Evolutionary conservation across 2,113 vertebrate species (phyloP).

Genomic region (Thymallus thymallus): DNA sequence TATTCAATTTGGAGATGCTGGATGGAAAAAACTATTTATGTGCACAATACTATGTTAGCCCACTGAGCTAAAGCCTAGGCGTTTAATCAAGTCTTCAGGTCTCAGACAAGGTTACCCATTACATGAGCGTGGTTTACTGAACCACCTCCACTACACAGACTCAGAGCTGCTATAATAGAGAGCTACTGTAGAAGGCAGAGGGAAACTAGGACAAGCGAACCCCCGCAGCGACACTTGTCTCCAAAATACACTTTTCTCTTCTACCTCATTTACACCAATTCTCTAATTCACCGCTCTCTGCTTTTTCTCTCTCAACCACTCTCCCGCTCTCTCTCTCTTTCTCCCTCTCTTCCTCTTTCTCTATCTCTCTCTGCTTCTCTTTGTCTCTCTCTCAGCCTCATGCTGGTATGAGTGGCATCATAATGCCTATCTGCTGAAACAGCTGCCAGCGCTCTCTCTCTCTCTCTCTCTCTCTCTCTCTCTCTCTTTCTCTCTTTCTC

Average conservation of each 20-base stretch:
- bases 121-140: too few relatives aligned
- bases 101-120: too few relatives aligned
- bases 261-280: slow-evolving; percentile 7
- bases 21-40: too few relatives aligned
- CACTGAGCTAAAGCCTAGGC: too few relatives aligned
- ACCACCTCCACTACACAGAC: too few relatives aligned
- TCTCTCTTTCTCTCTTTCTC: background rate
- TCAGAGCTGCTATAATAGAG: background rate
- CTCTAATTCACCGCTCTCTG: background rate
- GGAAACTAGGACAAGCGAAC: slow-evolving; percentile 3
- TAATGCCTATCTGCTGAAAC: slow-evolving; percentile 6
- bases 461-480: background rate
- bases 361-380: background rate
- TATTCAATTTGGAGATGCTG: too few relatives aligned
- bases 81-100: too few relatives aligned
- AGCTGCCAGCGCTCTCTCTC: background rate
- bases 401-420: background rate
- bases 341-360: background rate
- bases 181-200: background rate
- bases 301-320: background rate
- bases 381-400: background rate
- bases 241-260: slow-evolving; percentile 4
- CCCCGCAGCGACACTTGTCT: slow-evolving; percentile 3
- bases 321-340: background rate
- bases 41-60: too few relatives aligned